Conservation (phyloP, 2,797 vertebrate genomes). For the Okamejei kenojei region DNA sequence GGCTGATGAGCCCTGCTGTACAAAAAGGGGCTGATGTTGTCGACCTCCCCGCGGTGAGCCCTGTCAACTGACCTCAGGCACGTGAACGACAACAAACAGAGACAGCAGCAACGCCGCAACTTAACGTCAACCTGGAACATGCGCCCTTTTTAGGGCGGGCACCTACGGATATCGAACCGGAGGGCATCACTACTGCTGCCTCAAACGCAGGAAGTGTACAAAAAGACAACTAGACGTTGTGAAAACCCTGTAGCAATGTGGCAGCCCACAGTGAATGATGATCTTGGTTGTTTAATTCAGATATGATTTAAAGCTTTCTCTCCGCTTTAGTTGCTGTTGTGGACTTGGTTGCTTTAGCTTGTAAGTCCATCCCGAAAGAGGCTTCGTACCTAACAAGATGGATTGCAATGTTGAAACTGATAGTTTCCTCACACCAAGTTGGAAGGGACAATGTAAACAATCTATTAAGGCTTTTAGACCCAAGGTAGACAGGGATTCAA, state of each 20-base stretch:
- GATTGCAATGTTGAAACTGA: neutral
- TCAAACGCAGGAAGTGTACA: no score
- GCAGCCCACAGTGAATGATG: neutral
- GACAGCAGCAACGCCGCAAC: no score
- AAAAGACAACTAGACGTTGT: neutral
- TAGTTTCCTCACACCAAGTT: neutral
- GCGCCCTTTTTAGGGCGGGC: no score
- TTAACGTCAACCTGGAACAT: no score
- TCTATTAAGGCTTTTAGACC: slow-evolving; percentile 10
- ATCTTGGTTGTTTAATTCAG: neutral
- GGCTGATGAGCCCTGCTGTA: neutral
- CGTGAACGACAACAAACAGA: no score
- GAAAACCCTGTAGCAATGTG: neutral
- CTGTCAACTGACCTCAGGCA: no score
- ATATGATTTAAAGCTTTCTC: neutral
- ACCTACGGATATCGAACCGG: no score
- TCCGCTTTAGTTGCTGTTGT: neutral
- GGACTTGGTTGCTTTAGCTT: neutral
- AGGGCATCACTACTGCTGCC: no score
- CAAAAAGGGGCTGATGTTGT: neutral
- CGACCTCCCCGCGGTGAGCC: no score
- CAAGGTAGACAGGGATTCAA: neutral
- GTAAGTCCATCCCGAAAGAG: neutral
- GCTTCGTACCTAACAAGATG: neutral
- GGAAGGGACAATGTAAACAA: neutral